Conservation (phyloP, 2,888 invertebrate species). For the Gryllus longicercus region DNA sequence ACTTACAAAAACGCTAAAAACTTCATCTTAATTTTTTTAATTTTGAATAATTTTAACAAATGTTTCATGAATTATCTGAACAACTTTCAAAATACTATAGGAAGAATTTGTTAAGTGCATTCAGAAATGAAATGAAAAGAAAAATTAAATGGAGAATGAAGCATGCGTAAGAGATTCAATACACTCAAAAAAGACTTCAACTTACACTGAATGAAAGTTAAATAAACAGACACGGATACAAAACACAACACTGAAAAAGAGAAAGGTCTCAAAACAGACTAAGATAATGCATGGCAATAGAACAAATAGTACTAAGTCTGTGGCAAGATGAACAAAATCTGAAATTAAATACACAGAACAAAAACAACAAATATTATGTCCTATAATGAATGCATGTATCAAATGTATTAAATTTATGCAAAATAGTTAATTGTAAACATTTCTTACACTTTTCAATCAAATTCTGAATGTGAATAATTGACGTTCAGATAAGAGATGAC, state of each 20-base stretch:
- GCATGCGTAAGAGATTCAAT: too few species aligned
- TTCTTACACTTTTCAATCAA: neutral
- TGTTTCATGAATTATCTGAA: neutral
- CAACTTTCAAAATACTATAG: slow-evolving; percentile 10
- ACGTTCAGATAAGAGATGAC: slow-evolving; percentile 9
- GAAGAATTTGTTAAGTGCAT: slow-evolving; percentile 1
- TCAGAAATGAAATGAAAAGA: neutral
- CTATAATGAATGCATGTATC: neutral
- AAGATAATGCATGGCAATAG: too few species aligned
- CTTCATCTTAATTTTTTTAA: neutral
- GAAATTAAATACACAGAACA: too few species aligned
- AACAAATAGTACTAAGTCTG: too few species aligned
- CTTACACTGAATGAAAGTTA: too few species aligned
- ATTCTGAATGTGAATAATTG: slow-evolving; percentile 2
- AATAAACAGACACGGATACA: too few species aligned
- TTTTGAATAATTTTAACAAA: neutral
- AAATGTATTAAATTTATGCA: slow-evolving; percentile 17
- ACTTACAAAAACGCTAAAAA: neutral
- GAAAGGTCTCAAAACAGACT: too few species aligned
- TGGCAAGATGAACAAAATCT: too few species aligned
- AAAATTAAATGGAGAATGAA: too few species aligned
- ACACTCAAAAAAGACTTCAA: too few species aligned
- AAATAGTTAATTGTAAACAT: neutral
- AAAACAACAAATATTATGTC: neutral
- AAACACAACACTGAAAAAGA: too few species aligned